Evolutionary conservation across 2,888 invertebrate species (phyloP).

Genomic region (Camptogramma bilineatum): DNA sequence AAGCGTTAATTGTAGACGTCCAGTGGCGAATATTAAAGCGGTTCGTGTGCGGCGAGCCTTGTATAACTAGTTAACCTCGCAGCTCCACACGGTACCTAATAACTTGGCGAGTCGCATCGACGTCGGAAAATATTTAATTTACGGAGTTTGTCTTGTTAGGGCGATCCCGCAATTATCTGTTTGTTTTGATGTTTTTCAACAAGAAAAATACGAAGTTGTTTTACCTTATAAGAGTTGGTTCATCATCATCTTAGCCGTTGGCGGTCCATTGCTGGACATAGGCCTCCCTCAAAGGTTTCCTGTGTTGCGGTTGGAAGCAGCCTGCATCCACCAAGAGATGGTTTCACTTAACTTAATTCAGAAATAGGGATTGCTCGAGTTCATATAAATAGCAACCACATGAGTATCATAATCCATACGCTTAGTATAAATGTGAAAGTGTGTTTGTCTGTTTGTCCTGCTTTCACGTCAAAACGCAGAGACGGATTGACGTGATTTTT

Average conservation of each 20-base stretch:
- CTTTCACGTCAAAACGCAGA: too few species aligned
- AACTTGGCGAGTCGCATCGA: slow-evolving; percentile 43
- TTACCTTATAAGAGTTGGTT: not conserved
- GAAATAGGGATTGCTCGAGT: not conserved
- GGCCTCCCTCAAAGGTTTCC: too few species aligned
- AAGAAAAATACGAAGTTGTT: slow-evolving; percentile 10
- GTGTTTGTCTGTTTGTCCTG: too few species aligned
- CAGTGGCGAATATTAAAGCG: slow-evolving; percentile 83
- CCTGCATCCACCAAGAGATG: too few species aligned
- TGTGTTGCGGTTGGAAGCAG: too few species aligned
- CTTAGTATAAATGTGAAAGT: too few species aligned
- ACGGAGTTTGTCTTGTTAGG: slow-evolving; percentile 50
- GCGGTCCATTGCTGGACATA: too few species aligned
- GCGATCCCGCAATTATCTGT: slow-evolving; percentile 24
- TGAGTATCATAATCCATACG: too few species aligned
- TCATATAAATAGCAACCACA: too few species aligned
- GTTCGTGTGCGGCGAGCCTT: slow-evolving; percentile 64
- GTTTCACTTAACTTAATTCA: too few species aligned
- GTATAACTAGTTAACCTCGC: slow-evolving; percentile 76
- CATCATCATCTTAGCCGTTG: too few species aligned
- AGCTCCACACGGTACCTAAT: slow-evolving; percentile 30
- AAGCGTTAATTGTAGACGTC: slow-evolving; percentile 84
- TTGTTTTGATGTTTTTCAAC: slow-evolving; percentile 21
- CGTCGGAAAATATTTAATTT: slow-evolving; percentile 67
- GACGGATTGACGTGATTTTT: too few species aligned